These are phyloP conservation scores for Pterostichus madidus DNA, from an alignment of 2,888 invertebrate species.

Conservation along the genomic window DNA sequence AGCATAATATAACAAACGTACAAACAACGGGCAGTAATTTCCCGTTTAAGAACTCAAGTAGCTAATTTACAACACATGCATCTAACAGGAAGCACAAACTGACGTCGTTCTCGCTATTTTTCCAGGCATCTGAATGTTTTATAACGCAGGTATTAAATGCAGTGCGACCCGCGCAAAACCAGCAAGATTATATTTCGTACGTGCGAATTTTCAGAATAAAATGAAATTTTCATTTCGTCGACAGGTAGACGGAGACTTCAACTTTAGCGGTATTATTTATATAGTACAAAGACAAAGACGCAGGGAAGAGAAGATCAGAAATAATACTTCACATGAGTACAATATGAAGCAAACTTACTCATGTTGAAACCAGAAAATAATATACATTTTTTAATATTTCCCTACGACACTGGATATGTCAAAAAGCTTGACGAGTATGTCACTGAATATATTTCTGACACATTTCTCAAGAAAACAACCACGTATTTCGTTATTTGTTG, in stretches of 20 bases:
- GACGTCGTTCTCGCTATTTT: background rate
- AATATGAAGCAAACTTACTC: too few species aligned
- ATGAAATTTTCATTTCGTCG: slow-evolving; percentile 38
- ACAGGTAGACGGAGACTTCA: background rate
- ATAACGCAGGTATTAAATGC: slow-evolving; percentile 32
- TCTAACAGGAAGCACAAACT: background rate
- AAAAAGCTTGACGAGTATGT: too few species aligned
- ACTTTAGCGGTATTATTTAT: too few species aligned
- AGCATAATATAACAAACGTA: background rate
- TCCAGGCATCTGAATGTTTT: slow-evolving; percentile 16
- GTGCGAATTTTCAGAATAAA: slow-evolving; percentile 45
- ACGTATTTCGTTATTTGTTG: too few species aligned
- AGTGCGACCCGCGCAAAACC: background rate
- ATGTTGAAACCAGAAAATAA: too few species aligned
- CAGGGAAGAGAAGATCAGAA: too few species aligned
- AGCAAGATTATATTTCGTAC: slow-evolving; percentile 26
- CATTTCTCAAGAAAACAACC: too few species aligned
- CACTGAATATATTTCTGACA: too few species aligned
- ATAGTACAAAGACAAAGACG: too few species aligned
- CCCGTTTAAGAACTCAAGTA: background rate
- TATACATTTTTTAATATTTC: too few species aligned
- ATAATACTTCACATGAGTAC: too few species aligned
- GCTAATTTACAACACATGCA: slow-evolving; percentile 5
- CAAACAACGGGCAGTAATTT: background rate
- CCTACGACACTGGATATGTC: too few species aligned